A percentile compares a stretch with the other conserved stretches of the same genome.
Evolutionary conservation across 2,113 vertebrate genomes (phyloP).

Genomic region (Passer montanus): DNA sequence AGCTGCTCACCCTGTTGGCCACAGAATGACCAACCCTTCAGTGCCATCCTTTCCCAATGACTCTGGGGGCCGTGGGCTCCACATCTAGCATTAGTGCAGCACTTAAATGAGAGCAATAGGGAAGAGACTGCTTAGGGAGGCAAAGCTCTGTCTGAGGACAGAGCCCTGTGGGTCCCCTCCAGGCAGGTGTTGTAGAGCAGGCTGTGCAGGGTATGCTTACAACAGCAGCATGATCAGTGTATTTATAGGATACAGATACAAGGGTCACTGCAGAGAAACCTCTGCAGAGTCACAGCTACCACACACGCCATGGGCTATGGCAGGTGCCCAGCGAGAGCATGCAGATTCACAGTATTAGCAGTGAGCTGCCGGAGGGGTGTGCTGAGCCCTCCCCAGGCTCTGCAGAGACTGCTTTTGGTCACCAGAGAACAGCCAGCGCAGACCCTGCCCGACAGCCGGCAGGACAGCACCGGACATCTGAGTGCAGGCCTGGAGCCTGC

Average conservation of each 20-base stretch:
- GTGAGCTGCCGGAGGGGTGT: not conserved
- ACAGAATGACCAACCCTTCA: not conserved
- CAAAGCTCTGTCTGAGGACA: not conserved
- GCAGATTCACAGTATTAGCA: constrained; percentile 21
- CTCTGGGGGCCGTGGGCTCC: not conserved
- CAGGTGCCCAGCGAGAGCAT: not conserved
- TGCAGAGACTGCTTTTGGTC: not conserved
- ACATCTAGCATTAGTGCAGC: not conserved
- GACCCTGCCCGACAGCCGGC: not conserved
- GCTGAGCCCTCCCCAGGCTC: not conserved
- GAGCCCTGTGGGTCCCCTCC: not conserved
- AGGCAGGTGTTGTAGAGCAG: not conserved
- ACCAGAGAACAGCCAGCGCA: not conserved
- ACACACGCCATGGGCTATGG: not conserved
- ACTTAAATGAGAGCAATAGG: not conserved
- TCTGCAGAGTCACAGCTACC: constrained; percentile 4
- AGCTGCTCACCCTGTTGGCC: not conserved
- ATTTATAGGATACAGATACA: constrained; percentile 24
- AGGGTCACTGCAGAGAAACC: not conserved
- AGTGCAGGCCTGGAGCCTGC: not conserved
- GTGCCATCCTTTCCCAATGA: not conserved
- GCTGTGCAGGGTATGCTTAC: not conserved
- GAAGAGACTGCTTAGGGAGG: not conserved
- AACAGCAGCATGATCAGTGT: not conserved
- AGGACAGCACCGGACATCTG: not conserved